phyloP scores from a whole-genome alignment of 2,888 invertebrate genomes.

The Homarus gammarus region DNA sequence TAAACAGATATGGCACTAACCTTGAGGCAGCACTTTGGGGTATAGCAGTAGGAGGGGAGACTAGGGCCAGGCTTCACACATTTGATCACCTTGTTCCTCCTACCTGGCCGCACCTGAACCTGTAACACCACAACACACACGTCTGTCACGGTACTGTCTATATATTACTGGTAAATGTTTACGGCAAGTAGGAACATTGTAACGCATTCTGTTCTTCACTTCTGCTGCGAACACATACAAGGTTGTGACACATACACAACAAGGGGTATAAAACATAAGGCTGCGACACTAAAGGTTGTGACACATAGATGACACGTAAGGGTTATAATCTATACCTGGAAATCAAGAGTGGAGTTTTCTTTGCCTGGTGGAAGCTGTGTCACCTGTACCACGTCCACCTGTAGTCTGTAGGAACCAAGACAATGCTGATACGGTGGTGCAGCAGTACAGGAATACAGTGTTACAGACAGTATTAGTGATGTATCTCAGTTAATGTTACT shows the following conservation, averaged over 20 bases:
- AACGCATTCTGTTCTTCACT: no score
- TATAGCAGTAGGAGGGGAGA: not conserved
- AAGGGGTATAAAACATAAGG: not conserved
- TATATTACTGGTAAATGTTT: no score
- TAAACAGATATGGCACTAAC: no score
- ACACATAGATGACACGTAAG: not conserved
- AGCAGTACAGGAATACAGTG: not conserved
- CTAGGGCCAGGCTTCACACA: slow-evolving; percentile 13
- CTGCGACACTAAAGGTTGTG: not conserved
- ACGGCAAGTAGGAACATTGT: no score
- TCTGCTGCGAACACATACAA: no score
- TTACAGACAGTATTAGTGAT: no score
- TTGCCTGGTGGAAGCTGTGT: slow-evolving; percentile 52
- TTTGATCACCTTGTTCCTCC: slow-evolving; percentile 13
- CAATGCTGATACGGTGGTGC: no score
- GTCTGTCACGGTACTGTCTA: no score
- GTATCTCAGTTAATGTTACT: no score
- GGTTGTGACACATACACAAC: no score
- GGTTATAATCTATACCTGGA: slow-evolving; percentile 19
- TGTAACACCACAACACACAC: not conserved
- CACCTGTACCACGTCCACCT: slow-evolving; percentile 36
- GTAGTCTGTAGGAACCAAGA: slow-evolving; percentile 31
- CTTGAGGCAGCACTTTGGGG: slow-evolving; percentile 15
- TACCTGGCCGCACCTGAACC: slow-evolving; percentile 25
- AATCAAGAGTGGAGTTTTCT: slow-evolving; percentile 17